A percentile compares a stretch with the other conserved stretches of the same genome.
Conservation (phyloP, 1,140 invertebrate species). For the Samia ricini region DNA sequence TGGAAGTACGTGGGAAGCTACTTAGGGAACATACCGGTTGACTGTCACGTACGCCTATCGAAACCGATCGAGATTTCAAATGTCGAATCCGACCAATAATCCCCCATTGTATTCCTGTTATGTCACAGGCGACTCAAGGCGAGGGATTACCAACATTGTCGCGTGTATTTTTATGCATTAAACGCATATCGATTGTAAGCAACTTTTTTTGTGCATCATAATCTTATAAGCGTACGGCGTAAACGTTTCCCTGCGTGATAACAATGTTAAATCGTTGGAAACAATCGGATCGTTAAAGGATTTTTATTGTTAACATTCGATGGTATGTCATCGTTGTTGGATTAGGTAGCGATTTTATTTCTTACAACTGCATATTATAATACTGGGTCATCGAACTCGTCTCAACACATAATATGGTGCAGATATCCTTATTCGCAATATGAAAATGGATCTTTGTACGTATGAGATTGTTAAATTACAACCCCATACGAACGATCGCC, state of each 20-base stretch:
- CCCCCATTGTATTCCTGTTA: background rate
- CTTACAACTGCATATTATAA: constrained; percentile 30
- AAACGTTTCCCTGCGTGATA: constrained; percentile 19
- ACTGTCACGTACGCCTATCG: too few relatives aligned
- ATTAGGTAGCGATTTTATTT: constrained; percentile 29
- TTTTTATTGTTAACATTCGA: constrained; percentile 31
- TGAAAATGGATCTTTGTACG: constrained; percentile 9
- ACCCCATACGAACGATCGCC: too few relatives aligned
- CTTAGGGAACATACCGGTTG: too few relatives aligned
- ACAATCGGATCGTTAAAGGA: constrained; percentile 31
- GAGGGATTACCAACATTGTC: background rate
- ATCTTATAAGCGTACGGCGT: constrained; percentile 19
- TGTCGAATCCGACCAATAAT: too few relatives aligned
- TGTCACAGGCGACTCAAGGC: background rate
- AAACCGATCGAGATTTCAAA: too few relatives aligned
- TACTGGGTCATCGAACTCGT: constrained; percentile 21
- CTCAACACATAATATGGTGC: constrained; percentile 14
- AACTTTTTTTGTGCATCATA: constrained; percentile 25
- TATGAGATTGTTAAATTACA: too few relatives aligned
- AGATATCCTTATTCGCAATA: constrained; percentile 16
- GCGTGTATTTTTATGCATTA: constrained; percentile 4
- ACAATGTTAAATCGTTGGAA: constrained; percentile 29
- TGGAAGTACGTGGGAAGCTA: too few relatives aligned
- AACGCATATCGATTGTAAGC: background rate
- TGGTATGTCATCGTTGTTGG: constrained; percentile 26